phyloP scores from a whole-genome alignment of 1,140 invertebrate genomes.

The Drosophila orosa region DNA sequence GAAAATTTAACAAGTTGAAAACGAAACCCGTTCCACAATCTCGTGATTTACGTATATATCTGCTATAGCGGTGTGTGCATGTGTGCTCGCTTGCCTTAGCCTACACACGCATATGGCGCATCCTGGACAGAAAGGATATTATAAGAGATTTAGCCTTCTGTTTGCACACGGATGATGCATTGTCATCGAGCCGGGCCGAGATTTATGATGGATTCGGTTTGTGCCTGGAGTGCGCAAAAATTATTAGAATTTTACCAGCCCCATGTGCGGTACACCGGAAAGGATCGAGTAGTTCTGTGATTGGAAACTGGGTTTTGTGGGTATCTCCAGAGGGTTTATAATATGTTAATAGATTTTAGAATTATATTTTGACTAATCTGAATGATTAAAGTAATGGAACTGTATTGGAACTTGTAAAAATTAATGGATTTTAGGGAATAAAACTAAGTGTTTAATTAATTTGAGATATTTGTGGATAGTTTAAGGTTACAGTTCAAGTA shows the following conservation, averaged over 20 bases:
- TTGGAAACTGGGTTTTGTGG: not conserved
- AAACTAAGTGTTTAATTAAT: not conserved
- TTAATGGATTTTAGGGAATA: not conserved
- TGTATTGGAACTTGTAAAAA: not conserved
- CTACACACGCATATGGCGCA: conserved; percentile 78
- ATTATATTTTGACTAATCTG: not conserved
- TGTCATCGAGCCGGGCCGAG: conserved; percentile 83
- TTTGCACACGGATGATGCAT: conserved; percentile 84
- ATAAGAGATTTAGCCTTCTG: conserved; percentile 83
- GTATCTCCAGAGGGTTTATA: not conserved
- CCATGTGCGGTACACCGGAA: conserved; percentile 42
- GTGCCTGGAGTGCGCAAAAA: conserved; percentile 80
- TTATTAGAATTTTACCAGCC: conserved; percentile 74
- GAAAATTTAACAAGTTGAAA: conserved; percentile 56
- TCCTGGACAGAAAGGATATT: conserved; percentile 83
- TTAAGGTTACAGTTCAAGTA: not conserved
- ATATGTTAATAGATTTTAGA: not conserved
- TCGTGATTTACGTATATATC: conserved; percentile 8
- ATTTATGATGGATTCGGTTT: conserved; percentile 84
- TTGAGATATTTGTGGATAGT: not conserved
- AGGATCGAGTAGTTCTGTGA: conserved; percentile 18
- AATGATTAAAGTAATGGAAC: not conserved
- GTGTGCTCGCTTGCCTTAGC: conserved; percentile 63
- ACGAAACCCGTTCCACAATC: not conserved
- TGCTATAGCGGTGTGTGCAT: conserved; percentile 7